Evolutionary conservation across 1,140 invertebrate species (phyloP).

Genomic region (Steinernema feltiae): DNA sequence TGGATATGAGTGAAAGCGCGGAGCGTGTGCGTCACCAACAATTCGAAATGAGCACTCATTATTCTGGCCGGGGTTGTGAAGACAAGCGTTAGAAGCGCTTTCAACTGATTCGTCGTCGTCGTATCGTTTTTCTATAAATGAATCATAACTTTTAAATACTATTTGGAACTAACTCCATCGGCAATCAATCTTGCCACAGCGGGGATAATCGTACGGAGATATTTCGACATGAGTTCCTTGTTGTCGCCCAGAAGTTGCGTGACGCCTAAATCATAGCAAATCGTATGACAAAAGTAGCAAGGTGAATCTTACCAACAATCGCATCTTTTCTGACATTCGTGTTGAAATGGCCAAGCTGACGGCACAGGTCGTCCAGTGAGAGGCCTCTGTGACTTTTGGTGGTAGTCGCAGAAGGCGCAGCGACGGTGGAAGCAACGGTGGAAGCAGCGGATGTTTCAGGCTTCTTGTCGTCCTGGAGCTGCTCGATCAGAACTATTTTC

Average conservation of each 20-base stretch:
- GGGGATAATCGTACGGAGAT: conserved; percentile 25
- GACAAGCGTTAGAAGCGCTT: conserved; percentile 18
- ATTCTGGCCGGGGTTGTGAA: conserved; percentile 19
- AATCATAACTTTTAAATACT: background rate
- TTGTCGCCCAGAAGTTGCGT: conserved; percentile 31
- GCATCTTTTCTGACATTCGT: conserved; percentile 17
- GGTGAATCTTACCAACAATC: background rate
- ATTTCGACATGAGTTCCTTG: conserved; percentile 22
- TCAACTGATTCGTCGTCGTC: conserved; percentile 12
- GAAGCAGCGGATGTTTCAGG: background rate
- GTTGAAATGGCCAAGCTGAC: conserved; percentile 36
- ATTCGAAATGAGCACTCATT: conserved; percentile 27
- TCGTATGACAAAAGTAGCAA: too few species aligned
- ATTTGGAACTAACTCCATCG: conserved; percentile 17
- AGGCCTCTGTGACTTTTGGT: conserved; percentile 24
- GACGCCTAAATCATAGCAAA: conserved; percentile 15
- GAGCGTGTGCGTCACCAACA: conserved; percentile 25
- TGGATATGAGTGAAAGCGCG: conserved; percentile 21
- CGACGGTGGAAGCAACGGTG: background rate
- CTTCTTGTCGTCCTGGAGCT: conserved; percentile 25
- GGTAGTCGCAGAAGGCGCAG: background rate
- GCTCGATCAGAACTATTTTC: background rate
- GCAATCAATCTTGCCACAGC: conserved; percentile 24
- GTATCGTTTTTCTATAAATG: conserved; percentile 19
- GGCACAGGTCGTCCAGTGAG: conserved; percentile 31